Evolutionary conservation across 2,113 vertebrate genomes (phyloP).

Genomic region (Callochromis pleurospilus): DNA sequence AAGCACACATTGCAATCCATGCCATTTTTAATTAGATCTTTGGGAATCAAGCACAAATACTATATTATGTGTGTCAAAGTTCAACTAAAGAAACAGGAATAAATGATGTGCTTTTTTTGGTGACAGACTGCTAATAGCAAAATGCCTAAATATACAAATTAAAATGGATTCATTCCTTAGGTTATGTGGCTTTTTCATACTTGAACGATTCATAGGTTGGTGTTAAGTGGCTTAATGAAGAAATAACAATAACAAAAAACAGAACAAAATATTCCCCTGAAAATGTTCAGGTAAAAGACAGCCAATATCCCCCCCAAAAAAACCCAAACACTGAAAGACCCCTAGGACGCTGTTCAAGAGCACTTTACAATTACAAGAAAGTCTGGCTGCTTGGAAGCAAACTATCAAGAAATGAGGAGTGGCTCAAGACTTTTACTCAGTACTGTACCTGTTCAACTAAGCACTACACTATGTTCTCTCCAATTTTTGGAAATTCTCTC

Average conservation of each 20-base stretch:
- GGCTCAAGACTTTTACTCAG: not conserved
- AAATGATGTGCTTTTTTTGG: not conserved
- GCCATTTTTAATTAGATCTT: fast-evolving
- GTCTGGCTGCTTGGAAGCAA: not conserved
- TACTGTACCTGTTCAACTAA: not conserved
- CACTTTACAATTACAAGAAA: not conserved
- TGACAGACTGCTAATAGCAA: not conserved
- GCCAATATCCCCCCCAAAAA: not conserved
- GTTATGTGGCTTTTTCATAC: not conserved
- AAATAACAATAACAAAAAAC: not conserved
- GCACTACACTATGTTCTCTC: not conserved
- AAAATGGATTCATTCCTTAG: not conserved
- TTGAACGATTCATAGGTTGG: not conserved
- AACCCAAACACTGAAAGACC: not conserved
- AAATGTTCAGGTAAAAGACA: not conserved
- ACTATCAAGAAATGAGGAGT: not conserved
- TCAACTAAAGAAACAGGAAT: not conserved
- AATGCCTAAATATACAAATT: not conserved
- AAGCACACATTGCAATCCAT: not conserved
- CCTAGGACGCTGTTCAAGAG: fast-evolving
- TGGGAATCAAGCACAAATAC: not conserved
- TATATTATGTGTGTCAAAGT: not conserved
- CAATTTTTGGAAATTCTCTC: not conserved
- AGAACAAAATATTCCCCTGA: not conserved
- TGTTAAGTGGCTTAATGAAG: not conserved